Base-by-base conservation (phyloP, 1,140 invertebrate species). In the Sminthurinus signatus region DNA sequence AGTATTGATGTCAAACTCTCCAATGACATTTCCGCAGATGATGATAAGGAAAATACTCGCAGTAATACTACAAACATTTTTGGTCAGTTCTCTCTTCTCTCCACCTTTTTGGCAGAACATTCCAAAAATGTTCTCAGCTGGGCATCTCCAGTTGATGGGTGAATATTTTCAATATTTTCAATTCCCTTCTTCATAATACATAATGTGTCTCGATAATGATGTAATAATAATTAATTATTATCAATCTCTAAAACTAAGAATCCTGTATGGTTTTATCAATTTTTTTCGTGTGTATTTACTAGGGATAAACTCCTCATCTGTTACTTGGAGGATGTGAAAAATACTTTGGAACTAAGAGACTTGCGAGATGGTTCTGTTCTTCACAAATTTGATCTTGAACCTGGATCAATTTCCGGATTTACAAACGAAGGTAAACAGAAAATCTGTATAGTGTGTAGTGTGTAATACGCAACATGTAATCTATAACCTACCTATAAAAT, bases 291-390 rank as follows among this genome's bases (percentile, higher is more conserved):
- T 55, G 12, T 8, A 57, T n/a, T 48, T 57, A 10, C 25, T 31
- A 68, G 62, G 15, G 84, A 96, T 76, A 93, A 93, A 77, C 77
- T 99, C 17, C 81, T 97, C 43, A 76, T 93, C 44, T 87, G 87
- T 75, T 98, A 98, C 75, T 84, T 97, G 46, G 83, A 90, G 75
- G 92, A 99, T 84, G 96, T 98, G 2, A 96, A 96, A 23, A 55
- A 50, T 28, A 39, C 32, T 2, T 78, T 98, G 50, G 86, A 93
- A 81, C 78, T 97, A 2, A 84, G 92, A 77, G 83, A 83, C 70
- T 76, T 96, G 36, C 78, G 78, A 67, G 85, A 83, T 52, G 96
- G 93, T 21, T 77, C 85, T 52, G 74, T 87, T 21, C 70, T 92
- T 15, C 81, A 82, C 66, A 80, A 81, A 60, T 87, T 96, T 67